Base-by-base conservation (phyloP, 2,113 vertebrate genomes). In the Apaloderma vittatum region DNA sequence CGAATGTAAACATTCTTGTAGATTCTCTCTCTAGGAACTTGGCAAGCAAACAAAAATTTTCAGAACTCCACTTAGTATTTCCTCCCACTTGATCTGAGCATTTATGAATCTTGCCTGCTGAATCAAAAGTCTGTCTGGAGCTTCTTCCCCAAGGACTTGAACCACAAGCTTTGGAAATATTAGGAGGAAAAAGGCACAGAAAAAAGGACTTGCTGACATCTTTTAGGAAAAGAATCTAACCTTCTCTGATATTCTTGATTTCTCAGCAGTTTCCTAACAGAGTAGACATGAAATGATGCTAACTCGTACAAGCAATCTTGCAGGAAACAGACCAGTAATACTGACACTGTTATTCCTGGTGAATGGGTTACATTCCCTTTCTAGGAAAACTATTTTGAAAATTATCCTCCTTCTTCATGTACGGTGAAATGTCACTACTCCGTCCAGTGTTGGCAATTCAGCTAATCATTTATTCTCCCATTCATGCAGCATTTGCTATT, bases 1-100 rank as follows among this genome's bases (percentile, higher is more conserved):
- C 12, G 48, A 90, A 92, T 34, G 55, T 71, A 94, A 95, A 94
- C 51, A 82, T 71, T 51, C 51, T 59, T 48, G 63, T 45, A 90
- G 48, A 80, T 29, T 71, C n/a, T 83, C 87, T 78, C 87, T 95
- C 88, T 83, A 93, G 72, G 63, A 93, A 90, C 75, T 83, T 97
- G 88, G 85, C 96, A 86, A 93, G 59, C 65, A 55, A 88, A 85
- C 73, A 96, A 94, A 87, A 78, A 23, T 23, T 57, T 91, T 92
- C 84, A 81, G 59, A 90, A 84, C 62, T 85, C 74, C 59, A 74
- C 72, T 90, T 58, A 90, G 32, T 43, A 90, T 37, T 96, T 94
- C 90, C 74, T 93, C 67, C 51, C 72, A 71, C 78, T 88, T 92
- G 61, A 91, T n/a, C 45, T 40, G 4, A 79, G 59, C 27, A 58